A percentile compares a stretch with the other conserved stretches of the same genome.
phyloP scores from a whole-genome alignment of 2,797 vertebrate species.

The Holocentrus rufus region DNA sequence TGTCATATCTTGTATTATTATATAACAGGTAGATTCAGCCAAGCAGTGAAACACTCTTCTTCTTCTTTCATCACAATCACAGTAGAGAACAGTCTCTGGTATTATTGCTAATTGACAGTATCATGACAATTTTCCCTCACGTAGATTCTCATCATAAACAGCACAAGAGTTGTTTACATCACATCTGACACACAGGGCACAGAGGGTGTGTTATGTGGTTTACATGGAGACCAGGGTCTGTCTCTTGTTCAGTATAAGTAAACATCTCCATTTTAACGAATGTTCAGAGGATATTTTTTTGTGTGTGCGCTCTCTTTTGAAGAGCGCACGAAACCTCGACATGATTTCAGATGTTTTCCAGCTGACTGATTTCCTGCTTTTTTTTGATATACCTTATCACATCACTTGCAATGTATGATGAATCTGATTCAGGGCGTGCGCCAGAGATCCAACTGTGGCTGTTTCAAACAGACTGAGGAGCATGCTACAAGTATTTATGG shows the following conservation, averaged over 20 bases:
- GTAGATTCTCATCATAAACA: no score
- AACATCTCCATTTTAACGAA: neutral
- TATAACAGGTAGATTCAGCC: neutral
- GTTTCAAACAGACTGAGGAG: slow-evolving; percentile 83
- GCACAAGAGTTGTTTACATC: no score
- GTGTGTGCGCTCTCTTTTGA: neutral
- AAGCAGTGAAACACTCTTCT: no score
- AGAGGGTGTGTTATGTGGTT: neutral
- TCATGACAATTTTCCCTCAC: no score
- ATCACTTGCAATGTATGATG: neutral
- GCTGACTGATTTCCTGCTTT: no score
- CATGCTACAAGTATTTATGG: slow-evolving; percentile 85
- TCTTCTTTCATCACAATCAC: no score
- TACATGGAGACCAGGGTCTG: slow-evolving; percentile 3
- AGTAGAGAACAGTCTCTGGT: no score
- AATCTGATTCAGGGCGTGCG: slow-evolving; percentile 80
- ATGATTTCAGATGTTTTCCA: neutral
- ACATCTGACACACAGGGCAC: neutral
- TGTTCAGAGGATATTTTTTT: neutral
- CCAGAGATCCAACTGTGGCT: slow-evolving; percentile 84
- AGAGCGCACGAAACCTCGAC: no score
- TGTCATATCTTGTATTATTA: neutral
- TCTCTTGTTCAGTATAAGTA: neutral
- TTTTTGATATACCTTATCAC: neutral
- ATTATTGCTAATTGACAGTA: no score